phyloP scores from a whole-genome alignment of 2,113 vertebrate genomes.

The Charina bottae region DNA sequence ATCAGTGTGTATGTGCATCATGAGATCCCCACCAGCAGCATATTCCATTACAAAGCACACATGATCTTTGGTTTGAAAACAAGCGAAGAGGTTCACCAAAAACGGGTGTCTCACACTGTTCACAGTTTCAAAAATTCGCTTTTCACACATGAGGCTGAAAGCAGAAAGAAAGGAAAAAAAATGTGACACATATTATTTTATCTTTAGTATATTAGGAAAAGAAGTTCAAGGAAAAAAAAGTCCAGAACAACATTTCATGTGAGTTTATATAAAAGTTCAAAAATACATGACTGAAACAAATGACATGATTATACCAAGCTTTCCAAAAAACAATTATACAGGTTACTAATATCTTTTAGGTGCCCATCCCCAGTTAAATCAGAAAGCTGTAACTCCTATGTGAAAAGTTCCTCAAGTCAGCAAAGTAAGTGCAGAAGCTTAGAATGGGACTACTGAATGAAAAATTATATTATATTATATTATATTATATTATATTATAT shows the following conservation, averaged over 20 bases:
- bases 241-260: background rate
- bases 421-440: background rate
- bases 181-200: background rate
- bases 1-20: constrained; percentile 99
- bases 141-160: constrained; percentile 97
- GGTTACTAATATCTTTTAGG: background rate
- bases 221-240: background rate
- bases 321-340: background rate
- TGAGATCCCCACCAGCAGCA: constrained; percentile 96
- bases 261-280: background rate
- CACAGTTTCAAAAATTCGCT: constrained; percentile 98
- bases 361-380: background rate
- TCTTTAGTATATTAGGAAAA: background rate
- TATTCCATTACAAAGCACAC: constrained; percentile 99
- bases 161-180: constrained; percentile 28
- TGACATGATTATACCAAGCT: background rate
- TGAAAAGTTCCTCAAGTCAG: background rate
- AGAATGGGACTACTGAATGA: background rate
- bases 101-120: constrained; percentile 98
- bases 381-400: background rate
- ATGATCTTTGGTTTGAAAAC: constrained; percentile 98
- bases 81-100: constrained; percentile 98
- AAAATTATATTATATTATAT: background rate
- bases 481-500: too few species aligned
- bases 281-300: background rate